Evolutionary conservation across 1,140 invertebrate genomes (phyloP).

Genomic region (Halesus radiatus): DNA sequence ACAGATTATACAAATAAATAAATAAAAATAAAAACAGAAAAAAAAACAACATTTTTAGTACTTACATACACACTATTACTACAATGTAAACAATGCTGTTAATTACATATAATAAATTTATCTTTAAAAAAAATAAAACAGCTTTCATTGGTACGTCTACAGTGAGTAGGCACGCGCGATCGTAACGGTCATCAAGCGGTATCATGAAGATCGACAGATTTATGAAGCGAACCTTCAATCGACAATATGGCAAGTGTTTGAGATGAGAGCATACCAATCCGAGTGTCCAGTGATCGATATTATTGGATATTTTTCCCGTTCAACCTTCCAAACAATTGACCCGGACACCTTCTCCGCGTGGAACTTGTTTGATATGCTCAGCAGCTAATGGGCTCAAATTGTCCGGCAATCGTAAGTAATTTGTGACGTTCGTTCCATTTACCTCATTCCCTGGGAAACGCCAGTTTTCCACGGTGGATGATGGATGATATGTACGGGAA

Average conservation of each 20-base stretch:
- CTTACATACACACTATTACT: too few species aligned
- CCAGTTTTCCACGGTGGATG: neutral
- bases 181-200: neutral
- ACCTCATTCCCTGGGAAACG: neutral
- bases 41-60: too few species aligned
- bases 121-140: too few species aligned
- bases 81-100: too few species aligned
- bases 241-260: neutral
- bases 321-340: constrained; percentile 19
- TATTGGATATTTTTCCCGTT: neutral
- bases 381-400: constrained; percentile 18
- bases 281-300: neutral
- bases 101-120: too few species aligned
- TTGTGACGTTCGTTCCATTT: neutral
- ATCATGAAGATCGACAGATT: constrained; percentile 20
- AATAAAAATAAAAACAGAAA: too few species aligned
- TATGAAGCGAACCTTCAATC: neutral
- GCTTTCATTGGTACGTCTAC: too few species aligned
- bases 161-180: too few species aligned
- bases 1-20: too few species aligned
- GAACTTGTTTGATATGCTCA: neutral
- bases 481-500: neutral
- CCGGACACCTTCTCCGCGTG: neutral
- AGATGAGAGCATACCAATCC: neutral
- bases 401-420: neutral